Percentiles rank a stretch among this genome's conserved stretches.
phyloP scores from a whole-genome alignment of 1,140 invertebrate genomes.

The Zaprionus capensis region DNA sequence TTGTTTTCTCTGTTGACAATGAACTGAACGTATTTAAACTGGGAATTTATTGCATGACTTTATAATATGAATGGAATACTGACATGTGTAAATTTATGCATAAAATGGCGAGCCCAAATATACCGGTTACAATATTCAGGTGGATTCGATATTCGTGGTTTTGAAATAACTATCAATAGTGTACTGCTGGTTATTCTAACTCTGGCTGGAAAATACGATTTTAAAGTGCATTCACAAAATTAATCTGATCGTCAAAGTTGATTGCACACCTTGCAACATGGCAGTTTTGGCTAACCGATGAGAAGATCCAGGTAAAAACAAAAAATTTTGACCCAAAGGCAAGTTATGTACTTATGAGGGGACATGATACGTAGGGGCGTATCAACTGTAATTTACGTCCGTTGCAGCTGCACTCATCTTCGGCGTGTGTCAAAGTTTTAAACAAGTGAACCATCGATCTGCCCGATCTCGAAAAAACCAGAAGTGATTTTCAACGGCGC shows the following conservation, averaged over 20 bases:
- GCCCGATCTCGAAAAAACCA: conserved; percentile 57
- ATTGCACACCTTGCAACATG: conserved; percentile 58
- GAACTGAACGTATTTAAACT: conserved; percentile 46
- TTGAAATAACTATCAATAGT: not conserved
- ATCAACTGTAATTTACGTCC: conserved; percentile 32
- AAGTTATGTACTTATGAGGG: not conserved
- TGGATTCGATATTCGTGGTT: not conserved
- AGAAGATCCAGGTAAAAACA: not conserved
- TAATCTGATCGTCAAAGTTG: conserved; percentile 50
- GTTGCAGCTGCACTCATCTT: conserved; percentile 55
- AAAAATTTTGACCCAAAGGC: not conserved
- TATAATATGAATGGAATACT: not conserved
- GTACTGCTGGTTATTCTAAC: not conserved
- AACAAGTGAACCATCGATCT: conserved; percentile 25
- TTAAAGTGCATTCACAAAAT: conserved; percentile 17
- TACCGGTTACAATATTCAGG: not conserved
- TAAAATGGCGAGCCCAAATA: not conserved
- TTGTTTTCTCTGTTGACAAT: conserved; percentile 48
- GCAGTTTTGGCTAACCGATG: not conserved
- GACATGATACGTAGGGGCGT: not conserved
- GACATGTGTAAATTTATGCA: not conserved
- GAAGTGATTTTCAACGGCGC: conserved; percentile 69
- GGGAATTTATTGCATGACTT: conserved; percentile 60
- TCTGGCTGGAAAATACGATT: not conserved
- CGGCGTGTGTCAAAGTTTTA: conserved; percentile 17